These are phyloP conservation scores for Gila robusta DNA, from an alignment of 2,797 vertebrate species.

Conservation along the genomic window DNA sequence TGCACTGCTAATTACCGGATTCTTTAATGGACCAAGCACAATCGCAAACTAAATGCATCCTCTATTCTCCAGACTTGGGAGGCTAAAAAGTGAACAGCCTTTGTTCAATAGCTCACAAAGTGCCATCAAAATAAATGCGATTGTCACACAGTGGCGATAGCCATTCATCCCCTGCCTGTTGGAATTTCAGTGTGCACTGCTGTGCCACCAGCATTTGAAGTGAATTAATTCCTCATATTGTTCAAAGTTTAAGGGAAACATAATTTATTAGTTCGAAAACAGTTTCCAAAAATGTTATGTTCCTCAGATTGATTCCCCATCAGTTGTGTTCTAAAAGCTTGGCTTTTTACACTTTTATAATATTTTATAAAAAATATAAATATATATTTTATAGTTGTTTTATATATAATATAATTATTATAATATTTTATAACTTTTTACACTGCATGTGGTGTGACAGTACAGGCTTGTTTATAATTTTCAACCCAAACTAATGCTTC, in stretches of 20 bases:
- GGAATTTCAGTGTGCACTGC: constrained; percentile 59
- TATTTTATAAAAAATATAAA: no score
- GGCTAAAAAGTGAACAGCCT: constrained; percentile 66
- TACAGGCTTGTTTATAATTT: background rate
- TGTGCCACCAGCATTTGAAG: constrained; percentile 27
- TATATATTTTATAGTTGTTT: no score
- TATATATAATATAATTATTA: background rate
- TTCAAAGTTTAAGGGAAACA: background rate
- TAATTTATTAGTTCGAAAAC: background rate
- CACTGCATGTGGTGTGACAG: background rate
- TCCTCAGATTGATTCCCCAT: background rate
- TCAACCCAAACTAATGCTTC: background rate
- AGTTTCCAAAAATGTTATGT: background rate
- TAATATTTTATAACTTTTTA: background rate
- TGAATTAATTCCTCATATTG: constrained; percentile 35
- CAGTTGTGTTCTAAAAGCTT: background rate
- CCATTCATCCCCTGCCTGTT: constrained; percentile 55
- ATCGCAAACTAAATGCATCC: constrained; percentile 72
- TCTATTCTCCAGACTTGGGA: constrained; percentile 58
- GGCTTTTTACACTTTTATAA: background rate
- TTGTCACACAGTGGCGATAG: constrained; percentile 62
- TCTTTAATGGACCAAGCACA: constrained; percentile 68
- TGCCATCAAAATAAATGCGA: constrained; percentile 68
- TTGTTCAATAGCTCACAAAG: constrained; percentile 69
- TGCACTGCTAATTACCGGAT: constrained; percentile 72